Evolutionary conservation across 2,113 vertebrate genomes (phyloP).

Genomic region (Plecturocebus donacophilus): DNA sequence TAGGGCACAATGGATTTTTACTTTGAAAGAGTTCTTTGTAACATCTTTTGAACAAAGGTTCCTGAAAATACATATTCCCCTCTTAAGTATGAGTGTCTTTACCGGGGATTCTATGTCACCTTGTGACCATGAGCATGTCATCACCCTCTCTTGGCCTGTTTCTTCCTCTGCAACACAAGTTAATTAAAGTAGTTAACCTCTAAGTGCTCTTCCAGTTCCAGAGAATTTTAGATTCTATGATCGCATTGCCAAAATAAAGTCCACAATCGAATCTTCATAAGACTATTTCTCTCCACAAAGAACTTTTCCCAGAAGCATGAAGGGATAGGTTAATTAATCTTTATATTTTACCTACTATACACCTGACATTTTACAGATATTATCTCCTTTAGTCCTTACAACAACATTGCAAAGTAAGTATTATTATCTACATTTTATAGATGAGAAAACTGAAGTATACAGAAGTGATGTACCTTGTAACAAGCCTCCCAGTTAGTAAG

Average conservation of each 20-base stretch:
- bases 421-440: slow-evolving; percentile 40
- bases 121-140: slow-evolving; percentile 6
- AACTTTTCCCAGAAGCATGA: background rate
- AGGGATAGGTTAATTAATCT: background rate
- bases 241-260: slow-evolving; percentile 14
- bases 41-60: slow-evolving; percentile 20
- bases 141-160: slow-evolving; percentile 44
- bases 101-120: background rate
- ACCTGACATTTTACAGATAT: background rate
- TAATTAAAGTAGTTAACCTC: slow-evolving; percentile 52
- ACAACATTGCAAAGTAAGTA: slow-evolving; percentile 21
- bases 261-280: background rate
- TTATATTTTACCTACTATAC: slow-evolving; percentile 4
- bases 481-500: slow-evolving; percentile 18
- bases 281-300: background rate
- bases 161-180: slow-evolving; percentile 44
- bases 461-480: background rate
- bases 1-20: background rate
- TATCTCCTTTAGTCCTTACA: slow-evolving; percentile 25
- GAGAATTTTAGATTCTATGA: background rate
- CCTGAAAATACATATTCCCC: background rate
- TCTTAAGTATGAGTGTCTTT: slow-evolving; percentile 24
- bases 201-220: background rate
- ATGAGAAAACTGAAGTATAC: background rate
- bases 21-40: slow-evolving; percentile 32